Base-by-base conservation (phyloP, 2,888 invertebrate species). In the Xestia sexstrigata region DNA sequence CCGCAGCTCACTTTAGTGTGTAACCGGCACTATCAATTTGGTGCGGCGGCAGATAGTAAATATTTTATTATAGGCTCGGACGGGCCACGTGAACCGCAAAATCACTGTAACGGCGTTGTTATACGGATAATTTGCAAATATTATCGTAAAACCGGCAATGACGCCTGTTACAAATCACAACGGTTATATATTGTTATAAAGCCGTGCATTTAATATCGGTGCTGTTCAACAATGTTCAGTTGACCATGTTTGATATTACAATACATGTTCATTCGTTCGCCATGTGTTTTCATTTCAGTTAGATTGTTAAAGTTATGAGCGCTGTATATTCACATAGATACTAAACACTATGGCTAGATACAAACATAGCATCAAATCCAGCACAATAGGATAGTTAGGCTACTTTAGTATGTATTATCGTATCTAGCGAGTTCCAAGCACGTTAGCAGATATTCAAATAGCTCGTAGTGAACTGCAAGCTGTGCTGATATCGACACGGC, bases 91-190 rank as follows among this genome's bases (percentile, higher is more conserved):
- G 74, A 78, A 82, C 82, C 86, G 77, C 77, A 72, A 87, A 83
- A 83, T 87, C 78, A 78, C 70, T 80, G 74, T 85, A 76, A 83
- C 79, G 76, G 74, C 77, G 73, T 60, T 82, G 81, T 86, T 88
- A 84, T 70, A 79, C 76, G 69, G 78, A 85, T 79, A 83, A 83
- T 87, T 88, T 86, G 78, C 73, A 83, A 83, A 81, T 81, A 76
- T 77, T 81, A 80, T 78, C 73, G 81, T 88, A 76, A 79, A 84
- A 68, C 74, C 70, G 63, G 70, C 76, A 87, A 83, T 87, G 76
- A 67, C 68, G 78, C 82, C 76, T 77, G 75, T 81, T 81, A 83
- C 77, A 85, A 81, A 87, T 87, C 78, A 81, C 70, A 42, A 35
- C 69, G 52, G 68, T 60, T 70, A 76, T 80, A 79, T 77, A 76